Percentiles rank a stretch among this genome's conserved stretches.
Conservation (phyloP, 2,888 invertebrate species). For the Lissocephala sabroskyi region DNA sequence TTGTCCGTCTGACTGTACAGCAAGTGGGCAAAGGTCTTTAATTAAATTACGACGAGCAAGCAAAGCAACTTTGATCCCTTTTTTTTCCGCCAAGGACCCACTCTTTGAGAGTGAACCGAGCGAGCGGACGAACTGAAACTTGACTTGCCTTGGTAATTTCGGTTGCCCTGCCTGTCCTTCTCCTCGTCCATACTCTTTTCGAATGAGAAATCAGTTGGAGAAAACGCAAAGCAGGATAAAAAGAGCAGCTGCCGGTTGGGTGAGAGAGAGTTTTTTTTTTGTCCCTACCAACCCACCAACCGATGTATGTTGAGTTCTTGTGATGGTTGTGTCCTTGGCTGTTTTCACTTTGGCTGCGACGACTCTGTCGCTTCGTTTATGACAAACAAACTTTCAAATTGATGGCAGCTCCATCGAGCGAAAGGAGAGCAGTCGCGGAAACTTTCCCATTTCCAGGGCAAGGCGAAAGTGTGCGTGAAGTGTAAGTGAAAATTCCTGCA, state of each 20-base stretch:
- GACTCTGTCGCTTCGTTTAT: slow-evolving; percentile 39
- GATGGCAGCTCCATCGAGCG: slow-evolving; percentile 30
- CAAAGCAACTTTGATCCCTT: slow-evolving; percentile 64
- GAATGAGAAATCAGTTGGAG: no score
- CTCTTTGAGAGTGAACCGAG: no score
- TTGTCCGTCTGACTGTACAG: slow-evolving; percentile 5
- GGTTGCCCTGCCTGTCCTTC: slow-evolving; percentile 13
- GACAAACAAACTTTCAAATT: slow-evolving; percentile 52
- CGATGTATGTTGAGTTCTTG: no score
- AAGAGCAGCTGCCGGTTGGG: no score
- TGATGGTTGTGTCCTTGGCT: slow-evolving; percentile 10
- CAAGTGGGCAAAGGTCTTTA: slow-evolving; percentile 52
- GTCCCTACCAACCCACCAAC: no score
- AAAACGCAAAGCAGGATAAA: no score
- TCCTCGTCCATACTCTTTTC: not conserved
- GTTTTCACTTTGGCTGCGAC: slow-evolving; percentile 11
- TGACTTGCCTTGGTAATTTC: slow-evolving; percentile 56
- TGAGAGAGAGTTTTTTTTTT: no score
- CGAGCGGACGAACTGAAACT: slow-evolving; percentile 31
- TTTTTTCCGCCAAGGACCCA: no score
- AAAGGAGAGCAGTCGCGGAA: slow-evolving; percentile 29
- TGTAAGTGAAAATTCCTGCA: slow-evolving; percentile 40
- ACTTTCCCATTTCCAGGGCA: not conserved
- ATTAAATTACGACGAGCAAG: slow-evolving; percentile 52
- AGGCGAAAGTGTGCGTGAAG: slow-evolving; percentile 28